Percentiles rank a stretch among this genome's conserved stretches.
These are phyloP conservation scores for Orius laevigatus DNA, from an alignment of 1,140 invertebrate genomes.

Conservation along the genomic window DNA sequence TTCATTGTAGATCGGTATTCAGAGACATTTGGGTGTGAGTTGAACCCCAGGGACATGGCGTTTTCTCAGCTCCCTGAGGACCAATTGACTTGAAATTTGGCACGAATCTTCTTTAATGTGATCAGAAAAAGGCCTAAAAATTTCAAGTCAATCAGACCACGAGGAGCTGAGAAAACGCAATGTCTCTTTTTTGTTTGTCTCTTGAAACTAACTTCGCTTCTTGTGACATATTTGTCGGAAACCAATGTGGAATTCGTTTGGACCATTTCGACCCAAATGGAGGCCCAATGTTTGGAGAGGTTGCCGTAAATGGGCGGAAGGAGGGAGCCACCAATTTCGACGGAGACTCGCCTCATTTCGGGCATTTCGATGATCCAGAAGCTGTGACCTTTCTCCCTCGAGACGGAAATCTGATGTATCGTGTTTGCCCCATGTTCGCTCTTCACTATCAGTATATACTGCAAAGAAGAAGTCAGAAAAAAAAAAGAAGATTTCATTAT, in stretches of 20 bases:
- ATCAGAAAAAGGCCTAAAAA: too few species aligned
- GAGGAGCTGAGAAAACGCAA: too few species aligned
- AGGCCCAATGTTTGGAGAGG: conserved; percentile 28
- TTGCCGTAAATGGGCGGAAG: conserved; percentile 30
- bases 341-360: conserved; percentile 24
- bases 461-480: neutral
- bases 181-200: conserved; percentile 5
- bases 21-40: too few species aligned
- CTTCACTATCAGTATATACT: conserved; percentile 10
- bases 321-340: conserved; percentile 33
- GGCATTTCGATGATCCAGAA: conserved; percentile 27
- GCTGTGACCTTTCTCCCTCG: conserved; percentile 24
- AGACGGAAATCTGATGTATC: conserved; percentile 39
- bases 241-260: conserved; percentile 15
- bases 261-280: conserved; percentile 33
- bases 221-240: neutral
- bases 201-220: conserved; percentile 5
- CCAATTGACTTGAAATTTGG: too few species aligned
- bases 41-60: too few species aligned
- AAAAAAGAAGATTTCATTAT: too few species aligned
- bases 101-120: too few species aligned
- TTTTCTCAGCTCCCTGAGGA: too few species aligned
- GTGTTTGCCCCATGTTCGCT: neutral
- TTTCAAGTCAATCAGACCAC: too few species aligned
- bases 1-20: neutral